Evolutionary conservation across 2,888 invertebrate species (phyloP), one percentile per base, ranked within the genome.

Genomic region (Pycnomerus fuliginosus): DNA sequence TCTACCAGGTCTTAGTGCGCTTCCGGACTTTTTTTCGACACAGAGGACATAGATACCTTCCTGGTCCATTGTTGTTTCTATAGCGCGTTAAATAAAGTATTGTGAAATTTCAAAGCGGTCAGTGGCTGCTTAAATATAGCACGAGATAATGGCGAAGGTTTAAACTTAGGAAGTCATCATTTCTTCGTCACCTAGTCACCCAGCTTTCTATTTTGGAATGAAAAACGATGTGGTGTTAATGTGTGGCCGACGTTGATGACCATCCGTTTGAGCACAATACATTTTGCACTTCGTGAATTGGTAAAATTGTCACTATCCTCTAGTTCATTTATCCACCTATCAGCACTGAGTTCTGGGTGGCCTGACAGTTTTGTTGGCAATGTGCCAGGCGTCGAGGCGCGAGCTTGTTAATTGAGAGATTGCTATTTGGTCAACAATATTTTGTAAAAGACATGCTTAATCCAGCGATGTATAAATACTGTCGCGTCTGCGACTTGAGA

Each of bases 401-500:
- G 58, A 57, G 55, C 47, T 50, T 55, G 65, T 64, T 68, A 68
- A 69, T 69, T 70, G 68, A 70, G 68, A 67, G 65, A 68, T 69
- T 59, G 67, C 61, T 59, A 61, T 68, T 67, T 60, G 65, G 66
- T 62, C 58, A 61, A 61, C 64, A 58, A 64, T 64, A 64, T 67
- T 66, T 62, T 60, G 58, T 57, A 58, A 50, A 60, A 58, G 62
- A 61, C 61, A 62, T 61, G 60, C 61, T 62, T 63, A 64, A 65
- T 65, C 63, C 58, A 62, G 60, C 56, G 60, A 65, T 60, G 64
- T 65, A 67, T 66, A 68, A 69, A 70, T 67, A 69, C 65, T 68
- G 66, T 67, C 67, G 65, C 65, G 67, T 70, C 67, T 66, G 61
- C 69, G 60, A 57, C 60, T 60, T 59, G 56, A 61, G 62, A 65